Conservation (phyloP, 2,797 vertebrate genomes). For the Periparus ater region DNA sequence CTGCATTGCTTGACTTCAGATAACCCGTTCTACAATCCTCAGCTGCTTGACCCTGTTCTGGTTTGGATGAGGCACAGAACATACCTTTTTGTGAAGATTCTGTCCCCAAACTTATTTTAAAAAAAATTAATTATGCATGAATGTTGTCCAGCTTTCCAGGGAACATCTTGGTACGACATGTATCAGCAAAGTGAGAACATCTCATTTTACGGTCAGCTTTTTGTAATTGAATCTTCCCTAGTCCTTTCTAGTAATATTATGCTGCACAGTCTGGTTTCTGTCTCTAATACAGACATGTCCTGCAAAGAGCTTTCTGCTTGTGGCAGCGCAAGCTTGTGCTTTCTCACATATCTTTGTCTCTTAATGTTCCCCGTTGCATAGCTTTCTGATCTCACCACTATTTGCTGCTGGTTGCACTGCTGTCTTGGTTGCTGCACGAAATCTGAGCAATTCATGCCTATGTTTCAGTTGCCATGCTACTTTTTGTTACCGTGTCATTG, state of each 20-base stretch:
- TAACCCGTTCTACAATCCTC: neutral
- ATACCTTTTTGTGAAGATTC: conserved; percentile 41
- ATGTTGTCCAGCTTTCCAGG: conserved; percentile 60
- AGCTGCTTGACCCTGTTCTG: conserved; percentile 2
- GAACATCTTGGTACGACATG: conserved; percentile 49
- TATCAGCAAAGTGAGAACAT: conserved; percentile 46
- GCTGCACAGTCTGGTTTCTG: conserved; percentile 17
- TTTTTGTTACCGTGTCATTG: neutral
- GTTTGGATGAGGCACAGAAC: conserved; percentile 25
- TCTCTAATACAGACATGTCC: neutral
- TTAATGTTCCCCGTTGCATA: neutral
- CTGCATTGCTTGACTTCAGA: conserved; percentile 39
- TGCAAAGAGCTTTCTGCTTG: neutral
- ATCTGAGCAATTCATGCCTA: neutral
- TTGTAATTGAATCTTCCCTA: conserved; percentile 43
- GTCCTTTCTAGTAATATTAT: conserved; percentile 53
- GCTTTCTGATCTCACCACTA: neutral
- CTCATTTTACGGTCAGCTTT: conserved; percentile 53
- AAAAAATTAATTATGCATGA: neutral
- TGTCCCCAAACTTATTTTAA: neutral
- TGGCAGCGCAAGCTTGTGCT: neutral
- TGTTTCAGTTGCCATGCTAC: neutral
- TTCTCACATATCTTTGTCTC: neutral
- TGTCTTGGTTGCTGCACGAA: neutral
- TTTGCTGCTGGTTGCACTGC: neutral